Evolutionary conservation across 2,888 invertebrate genomes (phyloP).

Genomic region (Drepana falcataria): DNA sequence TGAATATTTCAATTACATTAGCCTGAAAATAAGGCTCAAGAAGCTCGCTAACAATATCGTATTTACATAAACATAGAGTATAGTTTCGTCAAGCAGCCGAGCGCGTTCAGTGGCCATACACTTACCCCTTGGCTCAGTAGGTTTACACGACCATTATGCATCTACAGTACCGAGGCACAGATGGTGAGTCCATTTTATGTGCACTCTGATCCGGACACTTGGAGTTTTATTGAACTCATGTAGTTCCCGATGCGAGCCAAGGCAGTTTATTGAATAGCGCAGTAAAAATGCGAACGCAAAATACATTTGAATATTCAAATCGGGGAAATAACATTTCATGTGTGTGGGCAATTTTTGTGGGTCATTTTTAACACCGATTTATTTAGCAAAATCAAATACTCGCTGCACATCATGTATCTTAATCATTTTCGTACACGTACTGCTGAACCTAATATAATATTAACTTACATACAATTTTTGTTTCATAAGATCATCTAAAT

Average conservation of each 20-base stretch:
- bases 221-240: slow-evolving; percentile 38
- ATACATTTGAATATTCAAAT: not conserved
- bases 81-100: not conserved
- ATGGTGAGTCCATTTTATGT: slow-evolving; percentile 43
- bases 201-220: slow-evolving; percentile 35
- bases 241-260: slow-evolving; percentile 21
- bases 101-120: slow-evolving; percentile 9
- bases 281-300: slow-evolving; percentile 2
- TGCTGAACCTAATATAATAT: no score
- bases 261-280: slow-evolving; percentile 3
- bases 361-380: not conserved
- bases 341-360: not conserved
- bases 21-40: no score
- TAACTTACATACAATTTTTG: no score
- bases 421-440: no score
- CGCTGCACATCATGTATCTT: no score
- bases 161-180: slow-evolving; percentile 25
- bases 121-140: slow-evolving; percentile 22
- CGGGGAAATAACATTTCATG: not conserved
- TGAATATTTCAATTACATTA: no score
- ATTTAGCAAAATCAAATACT: no score
- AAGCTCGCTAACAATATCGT: no score
- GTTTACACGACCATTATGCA: slow-evolving; percentile 20
- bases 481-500: no score
- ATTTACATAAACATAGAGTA: not conserved